Percentiles rank a stretch among this genome's conserved stretches.
Conservation (phyloP, 2,888 invertebrate genomes). For the Xylocampa areola region DNA sequence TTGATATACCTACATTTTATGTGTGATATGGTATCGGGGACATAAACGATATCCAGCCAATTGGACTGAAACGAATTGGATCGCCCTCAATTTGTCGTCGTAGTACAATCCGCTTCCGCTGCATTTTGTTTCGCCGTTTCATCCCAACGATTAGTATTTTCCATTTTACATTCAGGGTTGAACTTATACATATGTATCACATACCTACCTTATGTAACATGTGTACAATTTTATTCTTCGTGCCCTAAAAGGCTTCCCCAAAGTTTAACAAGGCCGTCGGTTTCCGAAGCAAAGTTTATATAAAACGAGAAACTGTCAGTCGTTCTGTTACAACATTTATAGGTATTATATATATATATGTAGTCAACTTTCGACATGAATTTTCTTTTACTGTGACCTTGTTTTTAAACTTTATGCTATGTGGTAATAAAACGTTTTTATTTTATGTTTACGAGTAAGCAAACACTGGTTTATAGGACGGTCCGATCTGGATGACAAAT, state of each 20-base stretch:
- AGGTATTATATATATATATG: no score
- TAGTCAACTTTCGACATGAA: slow-evolving; percentile 74
- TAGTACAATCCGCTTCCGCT: slow-evolving; percentile 80
- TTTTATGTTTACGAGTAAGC: slow-evolving; percentile 77
- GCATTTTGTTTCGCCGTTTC: slow-evolving; percentile 82
- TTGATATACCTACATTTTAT: slow-evolving; percentile 68
- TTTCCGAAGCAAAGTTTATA: slow-evolving; percentile 74
- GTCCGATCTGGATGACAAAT: slow-evolving; percentile 68
- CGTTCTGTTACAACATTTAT: slow-evolving; percentile 67
- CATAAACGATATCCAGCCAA: slow-evolving; percentile 87
- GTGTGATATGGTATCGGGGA: slow-evolving; percentile 79
- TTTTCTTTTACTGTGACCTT: slow-evolving; percentile 76
- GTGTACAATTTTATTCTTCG: slow-evolving; percentile 67
- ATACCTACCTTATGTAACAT: slow-evolving; percentile 42
- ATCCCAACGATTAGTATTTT: slow-evolving; percentile 68
- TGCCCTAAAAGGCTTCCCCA: slow-evolving; percentile 76
- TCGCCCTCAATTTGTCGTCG: slow-evolving; percentile 86
- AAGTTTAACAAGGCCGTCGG: slow-evolving; percentile 76
- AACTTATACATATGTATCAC: slow-evolving; percentile 24
- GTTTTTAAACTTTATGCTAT: slow-evolving; percentile 75
- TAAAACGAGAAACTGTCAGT: slow-evolving; percentile 74
- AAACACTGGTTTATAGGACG: slow-evolving; percentile 70
- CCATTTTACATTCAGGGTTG: slow-evolving; percentile 58
- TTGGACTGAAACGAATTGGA: slow-evolving; percentile 89
- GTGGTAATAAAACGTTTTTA: slow-evolving; percentile 77